Percentiles rank a stretch among this genome's conserved stretches.
These are phyloP conservation scores for Echinarachnius parma DNA, from an alignment of 53 echinoderm and acorn worm species.

Conservation along the genomic window DNA sequence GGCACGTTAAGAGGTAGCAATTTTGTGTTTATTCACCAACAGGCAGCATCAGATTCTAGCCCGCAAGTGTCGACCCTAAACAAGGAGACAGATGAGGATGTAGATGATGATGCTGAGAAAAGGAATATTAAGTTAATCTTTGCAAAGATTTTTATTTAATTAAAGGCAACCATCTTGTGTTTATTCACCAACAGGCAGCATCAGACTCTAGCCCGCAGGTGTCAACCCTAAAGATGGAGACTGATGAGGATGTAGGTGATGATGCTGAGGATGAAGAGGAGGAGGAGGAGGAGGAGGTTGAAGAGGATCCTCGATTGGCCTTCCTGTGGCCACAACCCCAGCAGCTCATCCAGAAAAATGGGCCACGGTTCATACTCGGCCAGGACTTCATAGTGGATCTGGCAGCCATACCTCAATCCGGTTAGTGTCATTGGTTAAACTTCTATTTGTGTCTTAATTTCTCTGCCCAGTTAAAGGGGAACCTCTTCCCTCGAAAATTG, in stretches of 20 bases:
- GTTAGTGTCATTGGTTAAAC: too few species aligned
- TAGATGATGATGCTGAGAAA: neutral
- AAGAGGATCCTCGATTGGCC: constrained; percentile 57
- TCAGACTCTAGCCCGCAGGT: neutral
- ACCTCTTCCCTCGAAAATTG: too few species aligned
- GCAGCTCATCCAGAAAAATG: constrained; percentile 63
- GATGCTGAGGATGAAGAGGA: constrained; percentile 9
- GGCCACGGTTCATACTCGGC: constrained; percentile 40
- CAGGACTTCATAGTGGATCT: constrained; percentile 58
- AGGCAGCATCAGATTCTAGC: neutral
- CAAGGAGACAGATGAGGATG: neutral
- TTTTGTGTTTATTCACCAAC: too few species aligned
- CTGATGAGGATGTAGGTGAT: neutral
- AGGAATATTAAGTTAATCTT: too few species aligned
- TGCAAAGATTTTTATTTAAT: too few species aligned
- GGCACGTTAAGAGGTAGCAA: too few species aligned
- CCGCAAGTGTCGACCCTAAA: neutral
- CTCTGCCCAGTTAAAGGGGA: too few species aligned
- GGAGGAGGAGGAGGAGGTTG: constrained; percentile 40
- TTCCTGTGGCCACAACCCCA: constrained; percentile 86
- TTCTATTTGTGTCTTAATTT: too few species aligned
- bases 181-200: constrained; percentile 3
- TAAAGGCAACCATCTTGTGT: too few species aligned
- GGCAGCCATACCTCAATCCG: constrained; percentile 33
- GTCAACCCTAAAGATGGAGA: neutral